These are phyloP conservation scores for Cyclura pinguis DNA, from an alignment of 2,797 vertebrate genomes.

Conservation along the genomic window DNA sequence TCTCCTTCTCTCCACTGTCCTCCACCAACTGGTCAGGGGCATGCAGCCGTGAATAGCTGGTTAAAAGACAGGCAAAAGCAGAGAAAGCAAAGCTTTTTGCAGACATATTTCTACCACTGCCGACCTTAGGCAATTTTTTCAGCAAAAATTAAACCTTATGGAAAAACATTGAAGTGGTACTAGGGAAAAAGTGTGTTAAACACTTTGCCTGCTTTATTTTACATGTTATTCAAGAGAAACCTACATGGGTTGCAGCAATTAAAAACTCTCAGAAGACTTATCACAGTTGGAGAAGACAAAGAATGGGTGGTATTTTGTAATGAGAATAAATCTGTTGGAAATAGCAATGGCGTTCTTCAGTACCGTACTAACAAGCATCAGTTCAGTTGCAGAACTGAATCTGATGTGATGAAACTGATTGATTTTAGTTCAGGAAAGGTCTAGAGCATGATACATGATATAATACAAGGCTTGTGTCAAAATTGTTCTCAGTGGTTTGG, in stretches of 20 bases:
- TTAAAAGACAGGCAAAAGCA: not conserved
- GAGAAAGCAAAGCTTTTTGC: not conserved
- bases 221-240: not conserved
- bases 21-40: not conserved
- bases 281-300: conserved; percentile 17
- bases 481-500: conserved; percentile 10
- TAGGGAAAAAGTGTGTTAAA: not conserved
- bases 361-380: conserved; percentile 42
- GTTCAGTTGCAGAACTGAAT: conserved; percentile 13
- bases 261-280: conserved; percentile 5
- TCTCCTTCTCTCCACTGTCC: not conserved
- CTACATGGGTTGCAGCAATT: conserved; percentile 12
- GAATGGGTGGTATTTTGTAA: conserved; percentile 15
- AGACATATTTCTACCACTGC: not conserved
- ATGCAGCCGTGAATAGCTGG: not conserved
- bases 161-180: not conserved
- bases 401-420: not conserved
- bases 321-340: conserved; percentile 19
- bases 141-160: not conserved
- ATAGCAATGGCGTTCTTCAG: not conserved
- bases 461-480: not conserved
- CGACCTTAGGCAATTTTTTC: not conserved
- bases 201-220: conserved; percentile 16
- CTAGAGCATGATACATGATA: conserved; percentile 26
- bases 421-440: conserved; percentile 43